phyloP scores from a whole-genome alignment of 2,888 invertebrate species.

The Allolobophora icterica region DNA sequence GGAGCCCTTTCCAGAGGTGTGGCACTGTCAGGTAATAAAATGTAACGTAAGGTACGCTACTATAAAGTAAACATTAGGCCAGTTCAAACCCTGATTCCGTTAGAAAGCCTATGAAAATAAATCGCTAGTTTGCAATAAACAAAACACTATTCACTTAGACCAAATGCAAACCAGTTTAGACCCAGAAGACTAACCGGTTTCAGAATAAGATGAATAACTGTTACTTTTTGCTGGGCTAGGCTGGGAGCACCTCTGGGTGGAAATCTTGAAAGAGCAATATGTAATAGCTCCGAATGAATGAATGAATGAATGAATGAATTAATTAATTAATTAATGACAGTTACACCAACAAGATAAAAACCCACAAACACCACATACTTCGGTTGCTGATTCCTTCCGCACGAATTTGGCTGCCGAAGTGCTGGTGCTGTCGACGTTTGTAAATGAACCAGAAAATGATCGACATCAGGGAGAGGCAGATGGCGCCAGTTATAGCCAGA shows the following conservation, averaged over 20 bases:
- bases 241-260: neutral
- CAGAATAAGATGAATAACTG: neutral
- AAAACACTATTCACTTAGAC: neutral
- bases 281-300: neutral
- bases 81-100: too few relatives aligned
- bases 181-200: neutral
- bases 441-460: neutral
- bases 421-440: conserved; percentile 12
- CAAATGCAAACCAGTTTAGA: too few relatives aligned
- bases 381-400: neutral
- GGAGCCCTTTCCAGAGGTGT: too few relatives aligned
- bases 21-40: too few relatives aligned
- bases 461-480: neutral
- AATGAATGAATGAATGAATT: neutral
- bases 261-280: neutral
- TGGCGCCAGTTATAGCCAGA: conserved; percentile 5
- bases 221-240: neutral
- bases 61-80: too few relatives aligned
- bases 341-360: neutral
- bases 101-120: neutral
- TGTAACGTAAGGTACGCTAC: too few relatives aligned
- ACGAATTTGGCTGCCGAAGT: neutral
- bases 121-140: neutral
- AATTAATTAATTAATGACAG: neutral
- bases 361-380: neutral